These are phyloP conservation scores for Pasiphila rectangulata DNA, from an alignment of 2,888 invertebrate species.

Conservation along the genomic window DNA sequence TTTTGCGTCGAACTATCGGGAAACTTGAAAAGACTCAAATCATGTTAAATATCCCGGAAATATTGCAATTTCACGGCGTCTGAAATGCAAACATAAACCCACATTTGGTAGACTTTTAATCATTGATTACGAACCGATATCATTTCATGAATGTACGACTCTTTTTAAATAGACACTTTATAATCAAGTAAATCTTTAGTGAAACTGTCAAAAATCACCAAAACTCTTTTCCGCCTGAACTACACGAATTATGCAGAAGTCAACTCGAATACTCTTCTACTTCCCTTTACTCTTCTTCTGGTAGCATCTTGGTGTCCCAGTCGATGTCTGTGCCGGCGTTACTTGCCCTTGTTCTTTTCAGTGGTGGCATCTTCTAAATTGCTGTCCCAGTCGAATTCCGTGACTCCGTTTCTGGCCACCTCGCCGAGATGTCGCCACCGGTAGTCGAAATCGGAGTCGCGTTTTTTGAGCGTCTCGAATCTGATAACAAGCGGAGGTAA, in stretches of 20 bases:
- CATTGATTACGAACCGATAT: too few species aligned
- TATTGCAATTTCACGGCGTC: too few species aligned
- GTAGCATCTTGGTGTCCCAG: neutral
- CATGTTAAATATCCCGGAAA: too few species aligned
- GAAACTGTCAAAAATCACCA: neutral
- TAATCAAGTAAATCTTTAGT: neutral
- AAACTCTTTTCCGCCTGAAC: neutral
- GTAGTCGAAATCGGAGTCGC: slow-evolving; percentile 90
- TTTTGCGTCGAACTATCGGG: too few species aligned
- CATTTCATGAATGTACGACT: too few species aligned
- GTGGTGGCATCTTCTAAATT: slow-evolving; percentile 86
- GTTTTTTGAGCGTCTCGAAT: slow-evolving; percentile 89
- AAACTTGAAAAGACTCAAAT: too few species aligned
- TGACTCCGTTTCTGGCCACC: slow-evolving; percentile 87
- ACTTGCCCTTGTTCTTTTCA: slow-evolving; percentile 72
- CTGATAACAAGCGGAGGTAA: slow-evolving; percentile 66
- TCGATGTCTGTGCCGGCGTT: too few species aligned
- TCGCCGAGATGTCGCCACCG: slow-evolving; percentile 93
- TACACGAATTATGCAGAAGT: neutral
- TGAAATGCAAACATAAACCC: too few species aligned
- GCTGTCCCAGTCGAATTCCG: slow-evolving; percentile 95
- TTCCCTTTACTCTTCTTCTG: too few species aligned
- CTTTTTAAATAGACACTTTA: neutral
- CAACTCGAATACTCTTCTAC: neutral
- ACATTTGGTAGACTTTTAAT: too few species aligned